phyloP scores from a whole-genome alignment of 2,797 vertebrate species.

The Phrynocephalus vlangalii region DNA sequence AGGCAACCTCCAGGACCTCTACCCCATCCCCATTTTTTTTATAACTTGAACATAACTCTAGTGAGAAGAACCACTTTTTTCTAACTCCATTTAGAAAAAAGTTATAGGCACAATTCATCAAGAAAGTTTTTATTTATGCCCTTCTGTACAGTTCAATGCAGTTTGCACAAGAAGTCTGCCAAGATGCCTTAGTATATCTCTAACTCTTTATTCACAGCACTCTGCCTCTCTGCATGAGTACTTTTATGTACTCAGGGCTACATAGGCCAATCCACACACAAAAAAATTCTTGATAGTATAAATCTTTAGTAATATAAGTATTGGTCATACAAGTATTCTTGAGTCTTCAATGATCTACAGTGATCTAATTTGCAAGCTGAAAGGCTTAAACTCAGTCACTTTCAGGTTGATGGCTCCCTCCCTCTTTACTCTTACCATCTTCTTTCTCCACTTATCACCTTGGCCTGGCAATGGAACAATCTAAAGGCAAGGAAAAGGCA shows the following conservation, averaged over 20 bases:
- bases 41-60: no score
- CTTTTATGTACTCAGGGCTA: not conserved
- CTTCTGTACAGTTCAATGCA: not conserved
- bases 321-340: no score
- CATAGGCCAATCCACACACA: no score
- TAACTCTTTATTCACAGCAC: not conserved
- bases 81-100: no score
- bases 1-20: not conserved
- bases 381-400: not conserved
- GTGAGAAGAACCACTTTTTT: no score
- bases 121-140: not conserved
- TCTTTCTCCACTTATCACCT: constrained; percentile 27
- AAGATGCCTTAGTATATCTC: not conserved
- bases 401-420: not conserved
- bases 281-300: no score
- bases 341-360: not conserved
- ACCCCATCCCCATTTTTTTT: no score
- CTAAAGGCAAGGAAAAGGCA: constrained; percentile 1
- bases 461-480: constrained; percentile 6
- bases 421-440: constrained; percentile 20
- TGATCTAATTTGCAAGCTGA: not conserved
- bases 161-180: not conserved
- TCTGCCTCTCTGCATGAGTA: not conserved
- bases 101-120: not conserved
- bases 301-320: not conserved